phyloP scores from a whole-genome alignment of 1,140 invertebrate species.

The Ceratina calcarata region DNA sequence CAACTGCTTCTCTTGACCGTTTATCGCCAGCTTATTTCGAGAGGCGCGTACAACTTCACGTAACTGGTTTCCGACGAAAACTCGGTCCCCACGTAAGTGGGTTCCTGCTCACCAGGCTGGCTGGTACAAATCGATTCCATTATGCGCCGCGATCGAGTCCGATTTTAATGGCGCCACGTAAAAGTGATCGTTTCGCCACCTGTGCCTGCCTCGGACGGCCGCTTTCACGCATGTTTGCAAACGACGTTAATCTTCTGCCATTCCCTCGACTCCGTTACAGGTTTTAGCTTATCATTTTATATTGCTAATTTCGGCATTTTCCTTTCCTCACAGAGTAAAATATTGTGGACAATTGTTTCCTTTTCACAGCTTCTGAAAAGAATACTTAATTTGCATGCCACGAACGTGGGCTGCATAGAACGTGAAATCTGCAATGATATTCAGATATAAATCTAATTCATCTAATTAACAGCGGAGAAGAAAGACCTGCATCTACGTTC shows the following conservation, averaged over 20 bases:
- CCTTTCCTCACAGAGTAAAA: too few species aligned
- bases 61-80: slow-evolving; percentile 20
- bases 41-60: background rate
- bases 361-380: too few species aligned
- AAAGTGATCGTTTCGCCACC: slow-evolving; percentile 62
- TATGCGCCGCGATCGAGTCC: slow-evolving; percentile 49
- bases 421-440: too few species aligned
- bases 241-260: slow-evolving; percentile 45
- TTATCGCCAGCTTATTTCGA: background rate
- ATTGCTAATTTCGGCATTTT: slow-evolving; percentile 20
- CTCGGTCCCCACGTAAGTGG: slow-evolving; percentile 13
- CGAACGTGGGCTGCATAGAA: too few species aligned
- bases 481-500: background rate
- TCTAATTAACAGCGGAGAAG: background rate
- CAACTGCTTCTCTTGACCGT: background rate
- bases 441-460: background rate
- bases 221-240: slow-evolving; percentile 60
- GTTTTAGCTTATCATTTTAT: slow-evolving; percentile 49
- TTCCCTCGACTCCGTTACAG: background rate
- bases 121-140: slow-evolving; percentile 54
- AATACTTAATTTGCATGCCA: too few species aligned
- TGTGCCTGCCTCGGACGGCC: slow-evolving; percentile 32
- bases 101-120: slow-evolving; percentile 33
- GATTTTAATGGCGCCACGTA: slow-evolving; percentile 60
- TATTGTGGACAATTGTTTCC: too few species aligned